phyloP scores from a whole-genome alignment of 2,888 invertebrate species.

The Bembecia ichneumoniformis region DNA sequence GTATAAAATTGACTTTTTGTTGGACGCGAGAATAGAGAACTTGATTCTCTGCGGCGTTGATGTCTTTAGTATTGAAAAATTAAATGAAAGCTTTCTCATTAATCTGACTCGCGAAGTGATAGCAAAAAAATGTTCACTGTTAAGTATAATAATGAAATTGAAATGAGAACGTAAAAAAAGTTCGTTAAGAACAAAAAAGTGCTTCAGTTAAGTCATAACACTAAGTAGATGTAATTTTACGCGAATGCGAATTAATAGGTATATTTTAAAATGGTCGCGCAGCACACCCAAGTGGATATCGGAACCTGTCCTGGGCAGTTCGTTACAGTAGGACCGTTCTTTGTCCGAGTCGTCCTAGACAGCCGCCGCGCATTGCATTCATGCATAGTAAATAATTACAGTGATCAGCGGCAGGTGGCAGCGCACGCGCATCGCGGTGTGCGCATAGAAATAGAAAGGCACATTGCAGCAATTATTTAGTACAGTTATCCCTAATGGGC shows the following conservation, averaged over 20 bases:
- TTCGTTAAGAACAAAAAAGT: slow-evolving; percentile 5
- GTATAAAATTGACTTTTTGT: neutral
- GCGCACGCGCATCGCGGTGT: slow-evolving; percentile 46
- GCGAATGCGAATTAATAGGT: slow-evolving; percentile 50
- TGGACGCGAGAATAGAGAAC: neutral
- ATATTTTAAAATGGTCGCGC: slow-evolving; percentile 48
- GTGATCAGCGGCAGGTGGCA: slow-evolving; percentile 67
- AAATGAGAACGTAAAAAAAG: neutral
- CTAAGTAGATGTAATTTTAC: slow-evolving; percentile 30
- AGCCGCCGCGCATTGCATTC: slow-evolving; percentile 57
- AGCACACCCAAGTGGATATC: slow-evolving; percentile 56
- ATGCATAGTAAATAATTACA: slow-evolving; percentile 72
- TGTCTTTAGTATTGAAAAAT: slow-evolving; percentile 15
- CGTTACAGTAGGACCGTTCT: slow-evolving; percentile 51
- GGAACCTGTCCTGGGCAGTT: slow-evolving; percentile 41
- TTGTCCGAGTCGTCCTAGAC: slow-evolving; percentile 66
- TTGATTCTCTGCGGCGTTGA: slow-evolving; percentile 13
- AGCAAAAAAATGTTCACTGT: neutral
- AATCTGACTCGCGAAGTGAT: no score
- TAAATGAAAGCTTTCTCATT: neutral
- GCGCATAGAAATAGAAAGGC: slow-evolving; percentile 71
- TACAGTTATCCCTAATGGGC: slow-evolving; percentile 71
- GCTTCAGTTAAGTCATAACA: slow-evolving; percentile 25
- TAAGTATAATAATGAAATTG: slow-evolving; percentile 7
- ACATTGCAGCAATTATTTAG: slow-evolving; percentile 72